Percentiles rank a stretch among this genome's conserved stretches.
Conservation (phyloP, 2,113 vertebrate species). For the Cyprinodon brontotheroides region DNA sequence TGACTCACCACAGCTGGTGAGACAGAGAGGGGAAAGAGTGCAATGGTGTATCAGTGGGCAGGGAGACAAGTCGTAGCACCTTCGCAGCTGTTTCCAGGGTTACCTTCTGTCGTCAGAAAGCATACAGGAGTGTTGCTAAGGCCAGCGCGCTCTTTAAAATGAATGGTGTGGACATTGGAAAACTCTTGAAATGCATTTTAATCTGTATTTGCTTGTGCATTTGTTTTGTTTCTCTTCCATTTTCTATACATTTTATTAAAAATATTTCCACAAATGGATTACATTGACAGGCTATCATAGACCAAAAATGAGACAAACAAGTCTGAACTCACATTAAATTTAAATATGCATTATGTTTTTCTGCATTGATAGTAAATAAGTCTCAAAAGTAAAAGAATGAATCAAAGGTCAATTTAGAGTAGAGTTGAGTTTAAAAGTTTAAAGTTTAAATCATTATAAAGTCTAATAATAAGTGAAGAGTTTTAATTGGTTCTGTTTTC, state of each 20-base stretch:
- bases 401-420: not conserved
- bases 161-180: slow-evolving; percentile 16
- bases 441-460: too few species aligned
- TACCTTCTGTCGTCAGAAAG: slow-evolving; percentile 72
- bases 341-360: too few species aligned
- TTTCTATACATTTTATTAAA: not conserved
- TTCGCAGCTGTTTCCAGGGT: slow-evolving; percentile 74
- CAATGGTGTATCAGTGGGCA: slow-evolving; percentile 64
- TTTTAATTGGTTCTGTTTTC: too few species aligned
- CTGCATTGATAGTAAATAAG: too few species aligned
- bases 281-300: not conserved
- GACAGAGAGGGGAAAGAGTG: slow-evolving; percentile 14
- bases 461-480: too few species aligned
- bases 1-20: slow-evolving; percentile 53
- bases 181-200: slow-evolving; percentile 24
- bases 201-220: not conserved
- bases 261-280: not conserved
- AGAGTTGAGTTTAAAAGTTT: too few species aligned
- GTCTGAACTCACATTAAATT: too few species aligned
- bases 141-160: slow-evolving; percentile 48
- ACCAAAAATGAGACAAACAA: too few species aligned
- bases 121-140: slow-evolving; percentile 40
- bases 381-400: not conserved
- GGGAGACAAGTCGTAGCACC: slow-evolving; percentile 60
- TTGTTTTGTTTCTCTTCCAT: not conserved